Base-by-base conservation (phyloP, 2,797 vertebrate species). In the Gymnodraco acuticeps region DNA sequence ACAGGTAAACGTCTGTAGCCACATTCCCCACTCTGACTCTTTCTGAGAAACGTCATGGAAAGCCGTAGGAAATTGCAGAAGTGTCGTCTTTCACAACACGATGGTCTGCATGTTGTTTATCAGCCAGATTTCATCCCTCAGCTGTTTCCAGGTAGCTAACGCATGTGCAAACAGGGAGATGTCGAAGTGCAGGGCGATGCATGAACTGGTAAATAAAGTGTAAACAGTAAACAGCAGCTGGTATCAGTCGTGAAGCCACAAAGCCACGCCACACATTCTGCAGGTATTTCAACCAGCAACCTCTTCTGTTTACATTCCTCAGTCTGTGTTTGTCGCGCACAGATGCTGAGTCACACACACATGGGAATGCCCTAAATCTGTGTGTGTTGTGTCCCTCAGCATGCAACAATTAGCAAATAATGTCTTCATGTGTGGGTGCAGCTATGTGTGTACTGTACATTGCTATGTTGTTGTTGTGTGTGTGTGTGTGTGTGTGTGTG, bases 231-330 rank as follows among this genome's bases (percentile, higher is more conserved):
- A 80, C 66, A 81, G 63, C 45, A 42, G 33, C 45, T 47, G 56
- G 71, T 61, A 53, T 72, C 68, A 46, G 81, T 50, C 5, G 11
- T 63, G 73, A 8, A 82, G 75, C 74, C 72, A 1, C 62, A 62
- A 47, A 47, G 64, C 41, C 66, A 5, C 48, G 64, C 41, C 66
- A 5, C 48, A 31, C 76, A 74, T 75, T 80, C 38, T 80, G 55
- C 52, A 62, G 72, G 83, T 85, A 88, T 81, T 87, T 80, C 41
- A 84, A 91, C 82, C 75, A 45, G 77, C 87, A 83, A 85, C 78
- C 69, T 1, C 77, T 52, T 31, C 64, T 88, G 82, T 92, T 90
- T 88, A 90, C 88, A 86, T 93, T 88, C 85, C 73, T 79, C 59
- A n/a, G 86, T 84, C 79, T 89, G 73, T 54, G 81, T 82, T 83